Conservation (phyloP, 2,113 vertebrate species). For the Coptodon rendalli region DNA sequence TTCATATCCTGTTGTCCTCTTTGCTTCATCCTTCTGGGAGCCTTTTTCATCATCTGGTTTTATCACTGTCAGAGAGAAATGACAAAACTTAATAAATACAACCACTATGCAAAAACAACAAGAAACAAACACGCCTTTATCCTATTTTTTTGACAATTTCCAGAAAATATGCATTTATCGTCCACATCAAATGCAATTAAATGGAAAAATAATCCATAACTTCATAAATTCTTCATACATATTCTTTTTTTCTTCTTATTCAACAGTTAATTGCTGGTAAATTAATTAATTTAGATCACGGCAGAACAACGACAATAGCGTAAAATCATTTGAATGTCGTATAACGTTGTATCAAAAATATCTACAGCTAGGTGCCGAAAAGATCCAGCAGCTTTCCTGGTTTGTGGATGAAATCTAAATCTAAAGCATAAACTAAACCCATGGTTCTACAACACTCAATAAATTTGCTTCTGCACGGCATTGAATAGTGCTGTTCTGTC, state of each 20-base stretch:
- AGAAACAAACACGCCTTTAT: neutral
- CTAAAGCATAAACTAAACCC: neutral
- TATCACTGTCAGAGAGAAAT: conserved; percentile 46
- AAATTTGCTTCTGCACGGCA: neutral
- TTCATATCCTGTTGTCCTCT: conserved; percentile 16
- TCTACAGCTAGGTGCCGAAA: neutral
- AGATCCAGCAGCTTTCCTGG: neutral
- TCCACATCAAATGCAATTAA: neutral
- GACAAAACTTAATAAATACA: neutral
- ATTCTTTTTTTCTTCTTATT: neutral
- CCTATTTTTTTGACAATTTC: neutral
- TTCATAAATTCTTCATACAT: neutral
- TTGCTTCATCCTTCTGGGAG: conserved; percentile 35
- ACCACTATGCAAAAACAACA: neutral
- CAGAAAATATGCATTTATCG: neutral
- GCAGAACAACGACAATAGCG: neutral
- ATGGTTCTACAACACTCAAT: neutral
- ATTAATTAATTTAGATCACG: neutral
- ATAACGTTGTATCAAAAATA: neutral
- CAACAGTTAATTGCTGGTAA: neutral
- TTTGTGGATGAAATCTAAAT: neutral
- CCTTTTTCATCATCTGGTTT: neutral
- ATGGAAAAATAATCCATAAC: neutral
- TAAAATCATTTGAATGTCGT: neutral
- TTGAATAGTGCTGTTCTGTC: neutral